phyloP scores from a whole-genome alignment of 2,113 vertebrate species.

The Gymnobelideus leadbeateri region DNA sequence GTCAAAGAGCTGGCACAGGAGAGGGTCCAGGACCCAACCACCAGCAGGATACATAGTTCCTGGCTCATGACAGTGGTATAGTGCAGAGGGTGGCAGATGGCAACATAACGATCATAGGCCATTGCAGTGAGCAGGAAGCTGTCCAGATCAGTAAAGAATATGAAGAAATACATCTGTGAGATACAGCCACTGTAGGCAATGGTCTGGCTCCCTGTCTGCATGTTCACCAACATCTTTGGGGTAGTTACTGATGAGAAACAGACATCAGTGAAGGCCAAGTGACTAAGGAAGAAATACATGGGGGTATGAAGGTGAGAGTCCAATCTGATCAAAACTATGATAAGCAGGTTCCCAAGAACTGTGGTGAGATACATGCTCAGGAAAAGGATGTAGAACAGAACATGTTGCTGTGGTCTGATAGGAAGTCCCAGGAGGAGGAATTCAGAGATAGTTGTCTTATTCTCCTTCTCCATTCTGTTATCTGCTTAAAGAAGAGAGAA shows the following conservation, averaged over 20 bases:
- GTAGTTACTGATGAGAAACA: conserved; percentile 64
- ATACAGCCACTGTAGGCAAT: conserved; percentile 63
- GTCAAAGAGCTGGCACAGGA: conserved; percentile 61
- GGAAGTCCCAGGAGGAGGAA: conserved; percentile 70
- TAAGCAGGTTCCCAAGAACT: conserved; percentile 66
- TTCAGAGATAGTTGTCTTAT: not conserved
- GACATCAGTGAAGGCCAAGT: conserved; percentile 62
- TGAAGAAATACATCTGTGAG: conserved; percentile 63
- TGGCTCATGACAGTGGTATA: conserved; percentile 66
- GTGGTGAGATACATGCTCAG: conserved; percentile 62
- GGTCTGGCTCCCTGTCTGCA: not conserved
- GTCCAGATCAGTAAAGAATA: conserved; percentile 67
- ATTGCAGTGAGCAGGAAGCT: conserved; percentile 67
- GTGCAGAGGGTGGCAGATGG: conserved; percentile 61
- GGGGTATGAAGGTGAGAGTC: conserved; percentile 59
- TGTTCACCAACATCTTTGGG: conserved; percentile 62
- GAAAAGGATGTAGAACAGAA: not conserved
- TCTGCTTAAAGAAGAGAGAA: not conserved
- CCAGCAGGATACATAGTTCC: conserved; percentile 45
- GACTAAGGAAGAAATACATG: conserved; percentile 76
- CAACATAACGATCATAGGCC: conserved; percentile 65
- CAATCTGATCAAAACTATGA: conserved; percentile 64
- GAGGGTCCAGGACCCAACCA: conserved; percentile 59
- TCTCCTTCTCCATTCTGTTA: not conserved
- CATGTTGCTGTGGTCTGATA: not conserved